Evolutionary conservation across 2,888 invertebrate species (phyloP).

Genomic region (Pyrrhia umbra): DNA sequence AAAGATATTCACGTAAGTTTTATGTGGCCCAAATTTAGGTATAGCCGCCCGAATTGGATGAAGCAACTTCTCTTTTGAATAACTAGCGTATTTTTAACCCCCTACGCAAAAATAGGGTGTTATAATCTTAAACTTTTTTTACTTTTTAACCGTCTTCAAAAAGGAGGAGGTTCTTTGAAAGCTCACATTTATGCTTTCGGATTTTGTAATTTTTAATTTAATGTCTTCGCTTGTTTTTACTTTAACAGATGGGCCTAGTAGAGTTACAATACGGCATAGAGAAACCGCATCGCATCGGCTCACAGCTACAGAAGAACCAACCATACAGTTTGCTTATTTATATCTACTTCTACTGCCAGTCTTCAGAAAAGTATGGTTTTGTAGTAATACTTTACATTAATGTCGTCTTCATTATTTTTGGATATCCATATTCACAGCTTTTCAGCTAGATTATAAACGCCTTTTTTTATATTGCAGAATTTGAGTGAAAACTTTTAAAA

Average conservation of each 20-base stretch:
- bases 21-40: not conserved
- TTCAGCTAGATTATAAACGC: no score
- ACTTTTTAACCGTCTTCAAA: no score
- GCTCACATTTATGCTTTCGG: no score
- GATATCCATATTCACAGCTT: no score
- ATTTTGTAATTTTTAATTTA: no score
- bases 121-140: no score
- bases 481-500: not conserved
- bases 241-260: slow-evolving; percentile 80
- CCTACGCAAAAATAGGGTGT: no score
- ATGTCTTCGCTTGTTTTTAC: no score
- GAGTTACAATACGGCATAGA: slow-evolving; percentile 82
- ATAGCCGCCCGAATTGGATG: no score
- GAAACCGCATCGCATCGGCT: slow-evolving; percentile 76
- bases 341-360: slow-evolving; percentile 86
- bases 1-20: slow-evolving; percentile 81
- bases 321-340: slow-evolving; percentile 84
- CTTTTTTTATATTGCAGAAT: not conserved
- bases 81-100: no score
- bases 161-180: no score
- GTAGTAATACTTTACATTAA: not conserved
- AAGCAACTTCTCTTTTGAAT: no score
- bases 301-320: slow-evolving; percentile 78
- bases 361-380: slow-evolving; percentile 79
- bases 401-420: not conserved